Evolutionary conservation across 1,140 invertebrate species (phyloP).

Genomic region (Samia ricini): DNA sequence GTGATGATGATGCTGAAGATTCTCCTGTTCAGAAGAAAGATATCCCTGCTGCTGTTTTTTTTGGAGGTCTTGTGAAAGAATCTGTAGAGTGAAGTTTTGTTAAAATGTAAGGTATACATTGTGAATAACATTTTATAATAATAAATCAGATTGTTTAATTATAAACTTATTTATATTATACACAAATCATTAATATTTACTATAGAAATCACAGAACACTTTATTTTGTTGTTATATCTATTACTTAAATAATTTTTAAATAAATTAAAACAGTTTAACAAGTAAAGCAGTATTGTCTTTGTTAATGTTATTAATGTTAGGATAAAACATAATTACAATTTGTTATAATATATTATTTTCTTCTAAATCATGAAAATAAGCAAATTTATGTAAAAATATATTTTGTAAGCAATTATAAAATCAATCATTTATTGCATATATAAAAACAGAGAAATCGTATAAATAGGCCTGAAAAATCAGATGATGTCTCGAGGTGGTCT

Average conservation of each 20-base stretch:
- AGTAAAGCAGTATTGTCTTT: not conserved
- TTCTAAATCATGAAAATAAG: not conserved
- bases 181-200: slow-evolving; percentile 49
- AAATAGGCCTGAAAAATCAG: slow-evolving; percentile 53
- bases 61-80: slow-evolving; percentile 83
- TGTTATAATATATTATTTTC: slow-evolving; percentile 3
- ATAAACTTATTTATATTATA: slow-evolving; percentile 48
- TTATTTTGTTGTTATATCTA: slow-evolving; percentile 25
- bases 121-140: slow-evolving; percentile 29
- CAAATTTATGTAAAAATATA: not conserved
- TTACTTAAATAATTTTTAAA: slow-evolving; percentile 8
- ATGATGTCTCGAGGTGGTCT: slow-evolving; percentile 86
- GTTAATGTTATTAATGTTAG: not conserved
- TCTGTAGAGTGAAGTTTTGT: slow-evolving; percentile 33
- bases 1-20: slow-evolving; percentile 81
- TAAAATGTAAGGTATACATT: not conserved
- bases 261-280: slow-evolving; percentile 1
- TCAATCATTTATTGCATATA: not conserved
- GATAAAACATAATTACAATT: not conserved
- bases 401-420: not conserved
- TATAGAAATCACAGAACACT: slow-evolving; percentile 55
- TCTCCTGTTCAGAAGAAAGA: slow-evolving; percentile 88
- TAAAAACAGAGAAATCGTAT: not conserved
- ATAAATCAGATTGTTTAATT: slow-evolving; percentile 52
- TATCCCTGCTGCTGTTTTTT: slow-evolving; percentile 93